Base-by-base conservation (phyloP, 2,797 vertebrate species). In the Gymnocypris eckloni region DNA sequence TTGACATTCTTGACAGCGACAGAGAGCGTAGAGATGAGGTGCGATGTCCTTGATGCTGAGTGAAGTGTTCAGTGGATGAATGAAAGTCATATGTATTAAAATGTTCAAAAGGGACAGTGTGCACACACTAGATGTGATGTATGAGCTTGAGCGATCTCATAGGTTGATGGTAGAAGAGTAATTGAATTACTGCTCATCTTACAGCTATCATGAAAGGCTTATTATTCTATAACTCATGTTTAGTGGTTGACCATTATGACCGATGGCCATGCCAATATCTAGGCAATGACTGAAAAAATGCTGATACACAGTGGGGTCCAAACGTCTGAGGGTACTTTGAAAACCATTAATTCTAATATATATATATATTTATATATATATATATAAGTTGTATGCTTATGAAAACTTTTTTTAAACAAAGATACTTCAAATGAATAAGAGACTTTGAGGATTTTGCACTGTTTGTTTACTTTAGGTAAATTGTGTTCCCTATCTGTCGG, bases 41-140 rank as follows among this genome's bases (percentile, higher is more conserved):
- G 64, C 67, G 84, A 54, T 73, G 77, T 79, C 41, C 71, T 56
- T 41, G 77, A 84, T 77, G 77, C 11, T 18, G 73, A 67, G 86
- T 90, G 81, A 90, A 91, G 89, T 90, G 91, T 92, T 91, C 81
- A 86, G 70, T 37, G 78, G 79, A 69, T 79, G 83, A 77, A 89
- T 82, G 79, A 88, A 88, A 86, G 77, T 89, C 73, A 59, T 85
- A 89, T 88, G 83, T 88, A 81, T 88, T 66, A 48, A 83, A 56
- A 83, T 86, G 81, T 83, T 76, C 69, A 75, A 37, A 84, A 86
- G 75, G 66, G 88, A 69, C 88, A 70, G 89, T 84, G 89, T 91
- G 83, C 80, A 88, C 79, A 85, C 84, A 84, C 79, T 87, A 88
- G 70, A 86, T 88, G 83, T 61, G n/a, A 82, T 83, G 4, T 72